Conservation (phyloP, 2,797 vertebrate species). For the Acanthiza pusilla region DNA sequence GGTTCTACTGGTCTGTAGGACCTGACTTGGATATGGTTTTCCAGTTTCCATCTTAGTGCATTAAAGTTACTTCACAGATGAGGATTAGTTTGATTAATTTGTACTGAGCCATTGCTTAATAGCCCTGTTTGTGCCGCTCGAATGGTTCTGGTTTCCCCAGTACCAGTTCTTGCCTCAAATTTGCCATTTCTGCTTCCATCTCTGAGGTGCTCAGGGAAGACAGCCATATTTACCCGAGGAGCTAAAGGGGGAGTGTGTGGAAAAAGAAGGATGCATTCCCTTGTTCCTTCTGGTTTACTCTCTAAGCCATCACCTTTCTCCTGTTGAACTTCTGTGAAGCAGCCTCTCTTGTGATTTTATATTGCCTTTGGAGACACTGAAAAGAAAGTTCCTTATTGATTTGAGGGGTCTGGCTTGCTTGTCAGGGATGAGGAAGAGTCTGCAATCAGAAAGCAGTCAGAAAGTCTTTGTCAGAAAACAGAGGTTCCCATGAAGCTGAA, state of each 20-base stretch:
- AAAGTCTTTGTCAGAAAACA: background rate
- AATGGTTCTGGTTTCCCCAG: background rate
- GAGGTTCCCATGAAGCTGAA: background rate
- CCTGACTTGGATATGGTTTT: background rate
- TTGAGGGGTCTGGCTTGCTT: background rate
- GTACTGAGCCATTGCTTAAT: background rate
- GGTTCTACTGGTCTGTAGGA: background rate
- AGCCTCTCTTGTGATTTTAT: background rate
- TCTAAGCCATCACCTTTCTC: background rate
- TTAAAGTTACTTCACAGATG: background rate
- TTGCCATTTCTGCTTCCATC: background rate
- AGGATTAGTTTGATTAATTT: background rate
- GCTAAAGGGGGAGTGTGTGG: rapidly evolving
- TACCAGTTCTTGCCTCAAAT: background rate
- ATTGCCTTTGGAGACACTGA: background rate
- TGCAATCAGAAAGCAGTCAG: no score
- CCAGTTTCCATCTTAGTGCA: background rate
- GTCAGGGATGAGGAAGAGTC: background rate
- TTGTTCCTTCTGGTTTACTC: background rate
- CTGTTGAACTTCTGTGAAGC: background rate
- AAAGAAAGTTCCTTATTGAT: background rate
- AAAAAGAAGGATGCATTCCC: background rate
- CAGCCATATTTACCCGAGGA: background rate
- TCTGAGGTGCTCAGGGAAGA: background rate
- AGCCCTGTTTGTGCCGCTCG: rapidly evolving